Percentiles rank a stretch among this genome's conserved stretches.
phyloP scores from a whole-genome alignment of 2,888 invertebrate genomes.

The Leptopilina myrica region DNA sequence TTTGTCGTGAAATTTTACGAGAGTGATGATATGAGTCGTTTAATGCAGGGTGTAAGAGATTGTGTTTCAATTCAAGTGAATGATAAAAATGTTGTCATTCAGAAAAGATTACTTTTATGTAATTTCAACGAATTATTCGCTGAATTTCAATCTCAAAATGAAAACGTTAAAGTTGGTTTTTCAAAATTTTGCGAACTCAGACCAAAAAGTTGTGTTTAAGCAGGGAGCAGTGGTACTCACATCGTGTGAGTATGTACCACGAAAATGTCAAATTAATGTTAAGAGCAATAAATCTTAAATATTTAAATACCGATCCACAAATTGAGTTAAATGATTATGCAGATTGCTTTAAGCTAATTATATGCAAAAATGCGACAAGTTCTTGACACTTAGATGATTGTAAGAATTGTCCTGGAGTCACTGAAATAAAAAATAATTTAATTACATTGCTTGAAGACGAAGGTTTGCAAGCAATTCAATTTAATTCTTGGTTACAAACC shows the following conservation, averaged over 20 bases:
- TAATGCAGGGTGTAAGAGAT: neutral
- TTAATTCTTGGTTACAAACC: too few relatives aligned
- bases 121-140: too few relatives aligned
- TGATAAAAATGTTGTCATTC: too few relatives aligned
- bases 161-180: constrained; percentile 46
- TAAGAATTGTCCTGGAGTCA: constrained; percentile 41
- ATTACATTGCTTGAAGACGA: constrained; percentile 19
- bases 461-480: constrained; percentile 9
- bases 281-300: constrained; percentile 32
- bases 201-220: constrained; percentile 48
- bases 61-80: neutral
- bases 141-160: neutral
- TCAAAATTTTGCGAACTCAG: constrained; percentile 44
- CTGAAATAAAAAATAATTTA: constrained; percentile 6
- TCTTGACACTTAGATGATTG: constrained; percentile 45
- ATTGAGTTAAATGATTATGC: neutral
- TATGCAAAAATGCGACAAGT: neutral
- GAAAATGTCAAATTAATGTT: constrained; percentile 51
- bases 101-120: too few relatives aligned
- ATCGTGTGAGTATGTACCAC: constrained; percentile 49
- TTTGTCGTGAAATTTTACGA: neutral
- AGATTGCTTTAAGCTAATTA: neutral
- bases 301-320: constrained; percentile 20
- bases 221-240: constrained; percentile 34
- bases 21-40: neutral